Evolutionary conservation across 2,113 vertebrate species (phyloP), one percentile per base, ranked within the genome.

Genomic region (Muscicapa adusta): DNA sequence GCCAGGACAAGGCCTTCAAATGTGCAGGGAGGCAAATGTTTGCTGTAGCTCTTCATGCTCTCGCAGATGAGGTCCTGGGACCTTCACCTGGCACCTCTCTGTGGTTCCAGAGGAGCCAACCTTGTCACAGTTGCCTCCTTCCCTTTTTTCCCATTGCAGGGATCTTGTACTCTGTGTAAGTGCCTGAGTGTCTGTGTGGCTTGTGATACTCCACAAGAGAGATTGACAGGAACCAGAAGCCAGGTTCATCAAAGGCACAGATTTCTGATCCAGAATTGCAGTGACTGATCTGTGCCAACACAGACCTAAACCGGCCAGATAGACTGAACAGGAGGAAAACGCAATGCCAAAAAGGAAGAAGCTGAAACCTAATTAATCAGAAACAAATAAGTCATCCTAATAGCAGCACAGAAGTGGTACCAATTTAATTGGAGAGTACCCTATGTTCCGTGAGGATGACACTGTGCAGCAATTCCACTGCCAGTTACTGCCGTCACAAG

Each of bases 161-260:
- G 87, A 88, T 96, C 80, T 96, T 23, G 3, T 88, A 36, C 80
- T 50, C 53, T 16, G 12, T 79, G 63, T 12, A 51, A 94, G 83
- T 93, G 91, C 60, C 82, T 66, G 91, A 60, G 18, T 77, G 68
- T 71, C 86, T 88, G 72, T 62, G 95, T 80, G 72, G 83, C 91
- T 96, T 2, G 3, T 97, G 96, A 95, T 86, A 67, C 83, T 77
- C 93, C 2, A 71, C 74, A 85, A 66, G 34, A 56, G 86, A 97
- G 95, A 95, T 93, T 98, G 95, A 95, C 98, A 96, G 97, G 94
- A 96, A 97, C 92, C 96, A 98, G 97, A 98, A 98, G 97, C 95
- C 88, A 62, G 91, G 96, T 96, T 98, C 96, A 96, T 96, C 96
- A 86, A 91, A 97, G 95, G 92, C 95, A 94, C 91, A 68, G 91